Percentiles rank a stretch among this genome's conserved stretches.
Evolutionary conservation across 2,888 invertebrate species (phyloP).

Genomic region (Timema podura): DNA sequence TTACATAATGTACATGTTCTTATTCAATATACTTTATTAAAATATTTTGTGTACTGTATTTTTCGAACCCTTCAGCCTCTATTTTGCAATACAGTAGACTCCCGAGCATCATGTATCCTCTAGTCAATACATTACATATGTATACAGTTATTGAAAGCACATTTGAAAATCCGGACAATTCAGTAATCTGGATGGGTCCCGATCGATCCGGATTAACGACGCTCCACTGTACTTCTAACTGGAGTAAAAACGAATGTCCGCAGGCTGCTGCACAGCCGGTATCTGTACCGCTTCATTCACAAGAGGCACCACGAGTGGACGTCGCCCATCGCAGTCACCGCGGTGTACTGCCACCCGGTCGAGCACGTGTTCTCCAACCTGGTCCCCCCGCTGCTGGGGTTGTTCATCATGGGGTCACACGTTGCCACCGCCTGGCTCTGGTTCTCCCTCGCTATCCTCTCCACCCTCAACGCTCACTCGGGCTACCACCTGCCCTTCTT

Average conservation of each 20-base stretch:
- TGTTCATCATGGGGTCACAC: conserved; percentile 68
- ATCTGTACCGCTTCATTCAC: conserved; percentile 75
- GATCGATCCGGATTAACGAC: too few species aligned
- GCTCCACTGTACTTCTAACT: too few species aligned
- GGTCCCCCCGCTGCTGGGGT: conserved; percentile 71
- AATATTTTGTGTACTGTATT: too few species aligned
- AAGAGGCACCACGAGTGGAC: conserved; percentile 88
- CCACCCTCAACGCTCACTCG: conserved; percentile 76
- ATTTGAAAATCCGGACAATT: too few species aligned
- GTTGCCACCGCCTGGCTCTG: conserved; percentile 74
- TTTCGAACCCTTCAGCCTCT: too few species aligned
- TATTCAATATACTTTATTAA: too few species aligned
- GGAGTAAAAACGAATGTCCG: conserved; percentile 29
- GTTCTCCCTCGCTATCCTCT: conserved; percentile 72
- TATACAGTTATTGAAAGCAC: too few species aligned
- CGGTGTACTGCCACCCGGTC: conserved; percentile 75
- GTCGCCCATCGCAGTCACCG: conserved; percentile 77
- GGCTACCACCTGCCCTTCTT: conserved; percentile 84
- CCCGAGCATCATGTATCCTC: too few species aligned
- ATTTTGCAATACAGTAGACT: too few species aligned
- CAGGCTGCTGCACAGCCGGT: conserved; percentile 68
- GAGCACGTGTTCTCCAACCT: conserved; percentile 74
- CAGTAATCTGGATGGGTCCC: too few species aligned
- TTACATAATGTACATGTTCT: too few species aligned
- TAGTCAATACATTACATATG: too few species aligned